Conservation (phyloP, 1,140 invertebrate species). For the Leptoteleia sp. region DNA sequence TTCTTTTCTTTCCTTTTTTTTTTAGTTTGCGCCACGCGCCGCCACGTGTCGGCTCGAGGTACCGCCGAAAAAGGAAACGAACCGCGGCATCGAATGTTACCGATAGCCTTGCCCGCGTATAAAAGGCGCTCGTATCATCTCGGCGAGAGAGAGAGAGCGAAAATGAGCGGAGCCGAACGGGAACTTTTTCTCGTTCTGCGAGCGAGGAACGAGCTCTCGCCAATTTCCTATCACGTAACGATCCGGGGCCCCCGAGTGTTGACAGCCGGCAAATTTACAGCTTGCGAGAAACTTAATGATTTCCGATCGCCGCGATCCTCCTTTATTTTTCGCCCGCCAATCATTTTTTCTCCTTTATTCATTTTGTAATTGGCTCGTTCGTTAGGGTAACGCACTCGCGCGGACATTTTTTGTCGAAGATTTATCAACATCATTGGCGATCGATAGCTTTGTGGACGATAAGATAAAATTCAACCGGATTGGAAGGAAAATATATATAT, state of each 20-base stretch:
- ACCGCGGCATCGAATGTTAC: constrained; percentile 73
- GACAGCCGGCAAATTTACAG: constrained; percentile 49
- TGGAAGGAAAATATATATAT: too few species aligned
- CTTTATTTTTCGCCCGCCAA: background rate
- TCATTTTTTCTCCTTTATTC: constrained; percentile 1
- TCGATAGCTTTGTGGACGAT: too few species aligned
- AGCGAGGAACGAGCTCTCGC: constrained; percentile 30
- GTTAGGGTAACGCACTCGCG: too few species aligned
- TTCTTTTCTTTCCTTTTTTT: too few species aligned
- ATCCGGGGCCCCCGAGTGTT: constrained; percentile 21
- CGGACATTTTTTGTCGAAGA: too few species aligned
- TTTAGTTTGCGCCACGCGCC: constrained; percentile 80
- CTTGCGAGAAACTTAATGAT: constrained; percentile 44
- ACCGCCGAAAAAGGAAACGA: constrained; percentile 75
- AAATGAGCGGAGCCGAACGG: constrained; percentile 37
- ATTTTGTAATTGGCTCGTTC: background rate
- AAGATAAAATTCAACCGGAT: too few species aligned
- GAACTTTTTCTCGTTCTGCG: constrained; percentile 27
- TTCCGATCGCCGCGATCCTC: constrained; percentile 17
- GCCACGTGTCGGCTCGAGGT: constrained; percentile 75
- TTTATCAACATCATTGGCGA: too few species aligned
- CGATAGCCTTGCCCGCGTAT: constrained; percentile 69
- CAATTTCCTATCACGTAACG: constrained; percentile 49
- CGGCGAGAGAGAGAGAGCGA: constrained; percentile 33
- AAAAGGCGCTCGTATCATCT: constrained; percentile 61